These are phyloP conservation scores for Calephelis virginiensis DNA, from an alignment of 1,140 invertebrate genomes.

Conservation along the genomic window DNA sequence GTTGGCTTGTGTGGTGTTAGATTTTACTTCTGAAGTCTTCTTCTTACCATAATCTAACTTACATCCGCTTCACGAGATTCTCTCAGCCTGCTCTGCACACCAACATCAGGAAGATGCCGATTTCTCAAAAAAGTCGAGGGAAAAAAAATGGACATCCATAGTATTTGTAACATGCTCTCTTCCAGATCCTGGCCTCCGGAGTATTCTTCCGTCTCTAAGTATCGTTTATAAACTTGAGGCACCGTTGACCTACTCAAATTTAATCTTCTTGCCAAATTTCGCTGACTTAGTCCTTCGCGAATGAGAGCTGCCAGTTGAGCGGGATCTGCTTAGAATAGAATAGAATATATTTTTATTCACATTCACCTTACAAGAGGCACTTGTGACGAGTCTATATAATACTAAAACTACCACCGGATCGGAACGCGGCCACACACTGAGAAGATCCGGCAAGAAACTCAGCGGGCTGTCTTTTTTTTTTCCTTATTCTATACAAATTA, in stretches of 20 bases:
- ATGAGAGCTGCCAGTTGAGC: slow-evolving; percentile 8
- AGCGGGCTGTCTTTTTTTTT: no score
- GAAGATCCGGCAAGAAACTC: no score
- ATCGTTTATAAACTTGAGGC: slow-evolving; percentile 9
- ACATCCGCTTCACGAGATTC: neutral
- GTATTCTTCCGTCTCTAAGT: slow-evolving; percentile 13
- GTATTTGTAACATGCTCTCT: neutral
- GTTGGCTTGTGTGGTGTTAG: neutral
- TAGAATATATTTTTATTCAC: no score
- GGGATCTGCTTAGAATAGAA: neutral
- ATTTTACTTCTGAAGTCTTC: neutral
- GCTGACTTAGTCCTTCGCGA: slow-evolving; percentile 18
- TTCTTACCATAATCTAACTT: neutral
- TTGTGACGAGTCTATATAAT: no score
- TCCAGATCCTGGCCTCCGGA: slow-evolving; percentile 1
- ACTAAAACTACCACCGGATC: no score
- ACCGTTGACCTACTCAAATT: slow-evolving; percentile 15
- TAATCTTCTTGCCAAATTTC: slow-evolving; percentile 14
- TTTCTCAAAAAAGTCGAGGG: no score
- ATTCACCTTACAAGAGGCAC: no score
- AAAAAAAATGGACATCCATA: neutral
- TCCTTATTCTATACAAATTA: no score
- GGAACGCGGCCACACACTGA: no score
- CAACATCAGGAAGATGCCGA: neutral
- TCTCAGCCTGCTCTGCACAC: neutral